These are phyloP conservation scores for Actinemys pallida DNA, from an alignment of 2,113 vertebrate species.

Conservation along the genomic window DNA sequence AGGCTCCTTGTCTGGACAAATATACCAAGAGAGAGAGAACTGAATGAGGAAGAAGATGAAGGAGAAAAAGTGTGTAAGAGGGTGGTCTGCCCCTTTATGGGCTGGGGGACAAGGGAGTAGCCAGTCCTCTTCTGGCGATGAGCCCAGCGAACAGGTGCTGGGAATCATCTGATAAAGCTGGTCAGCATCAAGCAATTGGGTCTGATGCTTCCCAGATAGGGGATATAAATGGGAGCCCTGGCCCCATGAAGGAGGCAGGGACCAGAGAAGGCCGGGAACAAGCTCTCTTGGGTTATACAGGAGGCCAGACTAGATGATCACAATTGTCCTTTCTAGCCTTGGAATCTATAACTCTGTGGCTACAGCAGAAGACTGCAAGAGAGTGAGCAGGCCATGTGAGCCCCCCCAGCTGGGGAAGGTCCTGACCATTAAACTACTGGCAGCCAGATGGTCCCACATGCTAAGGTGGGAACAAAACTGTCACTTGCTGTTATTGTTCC, in stretches of 20 bases:
- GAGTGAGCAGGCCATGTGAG: not conserved
- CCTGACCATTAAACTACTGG: not conserved
- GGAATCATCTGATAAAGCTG: not conserved
- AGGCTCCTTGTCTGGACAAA: not conserved
- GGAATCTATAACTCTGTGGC: not conserved
- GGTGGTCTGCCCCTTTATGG: not conserved
- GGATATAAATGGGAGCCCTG: not conserved
- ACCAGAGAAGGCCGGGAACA: not conserved
- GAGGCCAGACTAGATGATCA: not conserved
- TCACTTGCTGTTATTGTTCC: not conserved
- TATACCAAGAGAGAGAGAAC: not conserved
- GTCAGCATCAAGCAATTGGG: not conserved
- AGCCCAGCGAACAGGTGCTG: not conserved
- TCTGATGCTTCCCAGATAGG: not conserved
- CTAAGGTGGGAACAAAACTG: not conserved
- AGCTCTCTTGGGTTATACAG: not conserved
- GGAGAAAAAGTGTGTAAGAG: not conserved
- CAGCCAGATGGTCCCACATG: not conserved
- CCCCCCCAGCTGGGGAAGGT: fast-evolving
- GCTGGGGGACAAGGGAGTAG: not conserved
- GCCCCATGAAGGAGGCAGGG: not conserved
- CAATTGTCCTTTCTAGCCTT: not conserved
- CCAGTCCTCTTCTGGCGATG: not conserved
- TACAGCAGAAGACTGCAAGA: not conserved
- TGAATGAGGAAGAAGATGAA: not conserved